Conservation (phyloP, 1,140 invertebrate species). For the Danaus plexippus region DNA sequence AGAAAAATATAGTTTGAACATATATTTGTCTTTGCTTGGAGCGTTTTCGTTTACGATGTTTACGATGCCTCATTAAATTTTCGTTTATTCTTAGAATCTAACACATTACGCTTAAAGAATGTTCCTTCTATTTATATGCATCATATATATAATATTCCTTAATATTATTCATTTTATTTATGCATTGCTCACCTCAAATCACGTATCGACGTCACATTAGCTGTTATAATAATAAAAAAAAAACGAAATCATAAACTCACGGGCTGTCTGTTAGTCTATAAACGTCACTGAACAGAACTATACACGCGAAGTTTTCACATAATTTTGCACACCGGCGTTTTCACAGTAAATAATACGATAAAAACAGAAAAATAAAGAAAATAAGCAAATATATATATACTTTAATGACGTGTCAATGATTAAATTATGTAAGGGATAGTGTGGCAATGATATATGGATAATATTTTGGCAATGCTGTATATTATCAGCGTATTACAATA, state of each 20-base stretch:
- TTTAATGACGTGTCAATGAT: no score
- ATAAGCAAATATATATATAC: no score
- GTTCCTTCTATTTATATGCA: no score
- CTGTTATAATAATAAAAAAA: slow-evolving; percentile 26
- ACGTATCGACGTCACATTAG: slow-evolving; percentile 30
- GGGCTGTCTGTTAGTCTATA: slow-evolving; percentile 19
- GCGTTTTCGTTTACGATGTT: no score
- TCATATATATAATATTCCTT: no score
- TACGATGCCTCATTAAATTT: no score
- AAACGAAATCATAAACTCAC: slow-evolving; percentile 33
- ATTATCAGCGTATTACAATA: slow-evolving; percentile 28
- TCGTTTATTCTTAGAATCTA: no score
- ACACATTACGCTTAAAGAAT: no score
- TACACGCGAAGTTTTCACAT: slow-evolving; percentile 32
- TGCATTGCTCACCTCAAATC: slow-evolving; percentile 24
- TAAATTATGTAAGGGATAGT: slow-evolving; percentile 2
- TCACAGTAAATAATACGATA: slow-evolving; percentile 51
- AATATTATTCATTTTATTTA: no score
- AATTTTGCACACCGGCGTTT: slow-evolving; percentile 49
- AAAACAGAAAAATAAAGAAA: slow-evolving; percentile 28
- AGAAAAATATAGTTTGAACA: no score
- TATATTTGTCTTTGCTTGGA: no score
- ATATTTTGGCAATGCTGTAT: slow-evolving; percentile 16
- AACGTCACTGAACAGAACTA: slow-evolving; percentile 35
- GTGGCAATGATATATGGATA: not conserved